Evolutionary conservation across 2,888 invertebrate species (phyloP).

Genomic region (Boloria euphrosyne): DNA sequence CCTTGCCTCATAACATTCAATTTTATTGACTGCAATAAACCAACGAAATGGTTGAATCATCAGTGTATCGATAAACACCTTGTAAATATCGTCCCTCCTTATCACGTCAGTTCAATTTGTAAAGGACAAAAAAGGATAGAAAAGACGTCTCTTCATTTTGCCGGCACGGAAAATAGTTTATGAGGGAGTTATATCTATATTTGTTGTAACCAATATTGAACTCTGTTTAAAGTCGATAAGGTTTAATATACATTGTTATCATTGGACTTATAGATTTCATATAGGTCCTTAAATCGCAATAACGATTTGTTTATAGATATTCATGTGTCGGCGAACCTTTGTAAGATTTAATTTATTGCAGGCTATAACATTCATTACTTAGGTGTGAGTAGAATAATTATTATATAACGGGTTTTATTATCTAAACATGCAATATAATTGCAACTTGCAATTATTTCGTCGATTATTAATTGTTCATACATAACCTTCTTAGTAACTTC

Average conservation of each 20-base stretch:
- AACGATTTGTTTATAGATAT: slow-evolving; percentile 79
- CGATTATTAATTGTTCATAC: background rate
- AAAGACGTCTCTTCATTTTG: slow-evolving; percentile 66
- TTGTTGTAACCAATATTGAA: slow-evolving; percentile 46
- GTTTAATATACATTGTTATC: slow-evolving; percentile 45
- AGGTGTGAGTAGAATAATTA: slow-evolving; percentile 23
- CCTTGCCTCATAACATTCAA: slow-evolving; percentile 82
- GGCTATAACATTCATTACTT: slow-evolving; percentile 31
- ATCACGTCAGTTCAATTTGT: slow-evolving; percentile 47
- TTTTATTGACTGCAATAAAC: slow-evolving; percentile 82
- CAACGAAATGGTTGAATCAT: slow-evolving; percentile 81
- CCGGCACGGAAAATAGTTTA: slow-evolving; percentile 79
- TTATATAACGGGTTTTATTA: slow-evolving; percentile 16
- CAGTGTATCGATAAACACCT: slow-evolving; percentile 80
- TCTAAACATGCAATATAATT: background rate
- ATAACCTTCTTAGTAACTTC: too few relatives aligned
- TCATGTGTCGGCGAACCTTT: slow-evolving; percentile 62
- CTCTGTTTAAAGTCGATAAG: slow-evolving; percentile 46
- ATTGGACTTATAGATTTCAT: slow-evolving; percentile 75
- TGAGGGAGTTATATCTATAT: slow-evolving; percentile 59
- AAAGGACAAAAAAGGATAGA: slow-evolving; percentile 51
- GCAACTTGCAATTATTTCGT: background rate
- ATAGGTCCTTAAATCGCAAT: slow-evolving; percentile 81
- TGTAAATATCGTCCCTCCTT: slow-evolving; percentile 67
- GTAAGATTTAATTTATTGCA: slow-evolving; percentile 46